These are phyloP conservation scores for Slavum lentiscoides DNA, from an alignment of 2,888 invertebrate genomes.

Conservation along the genomic window DNA sequence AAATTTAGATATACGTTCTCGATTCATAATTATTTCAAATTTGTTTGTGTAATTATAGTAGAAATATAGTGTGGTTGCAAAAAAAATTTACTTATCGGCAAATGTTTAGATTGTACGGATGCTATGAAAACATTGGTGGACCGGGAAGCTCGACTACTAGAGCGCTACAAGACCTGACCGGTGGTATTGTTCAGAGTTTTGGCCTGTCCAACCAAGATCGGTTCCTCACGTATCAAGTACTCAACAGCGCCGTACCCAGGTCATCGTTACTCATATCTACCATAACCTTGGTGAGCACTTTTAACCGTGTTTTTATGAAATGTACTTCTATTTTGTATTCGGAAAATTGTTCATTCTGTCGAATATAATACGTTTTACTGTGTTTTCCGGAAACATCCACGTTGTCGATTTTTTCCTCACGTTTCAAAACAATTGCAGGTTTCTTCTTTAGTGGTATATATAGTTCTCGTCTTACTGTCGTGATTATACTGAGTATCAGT, in stretches of 20 bases:
- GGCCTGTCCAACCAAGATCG: constrained; percentile 68
- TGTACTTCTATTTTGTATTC: not conserved
- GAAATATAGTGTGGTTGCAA: too few species aligned
- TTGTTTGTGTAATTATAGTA: too few species aligned
- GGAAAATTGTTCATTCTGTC: not conserved
- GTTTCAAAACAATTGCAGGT: too few species aligned
- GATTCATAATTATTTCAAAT: too few species aligned
- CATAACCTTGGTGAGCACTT: constrained; percentile 64
- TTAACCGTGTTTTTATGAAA: too few species aligned
- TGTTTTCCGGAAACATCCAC: too few species aligned
- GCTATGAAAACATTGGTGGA: constrained; percentile 66
- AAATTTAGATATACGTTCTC: not conserved
- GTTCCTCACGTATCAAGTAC: constrained; percentile 69
- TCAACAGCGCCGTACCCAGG: constrained; percentile 72
- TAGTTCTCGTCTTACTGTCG: too few species aligned
- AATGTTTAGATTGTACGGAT: constrained; percentile 67
- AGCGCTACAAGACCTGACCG: constrained; percentile 74
- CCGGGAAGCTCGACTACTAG: constrained; percentile 69
- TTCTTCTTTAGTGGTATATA: too few species aligned
- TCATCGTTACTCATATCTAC: constrained; percentile 72
- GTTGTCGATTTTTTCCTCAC: too few species aligned
- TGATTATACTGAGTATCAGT: not conserved
- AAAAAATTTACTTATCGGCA: not conserved
- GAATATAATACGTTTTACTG: too few species aligned
- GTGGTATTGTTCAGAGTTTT: constrained; percentile 77